These are phyloP conservation scores for Cacatua alba DNA, from an alignment of 2,113 vertebrate genomes.

Conservation along the genomic window DNA sequence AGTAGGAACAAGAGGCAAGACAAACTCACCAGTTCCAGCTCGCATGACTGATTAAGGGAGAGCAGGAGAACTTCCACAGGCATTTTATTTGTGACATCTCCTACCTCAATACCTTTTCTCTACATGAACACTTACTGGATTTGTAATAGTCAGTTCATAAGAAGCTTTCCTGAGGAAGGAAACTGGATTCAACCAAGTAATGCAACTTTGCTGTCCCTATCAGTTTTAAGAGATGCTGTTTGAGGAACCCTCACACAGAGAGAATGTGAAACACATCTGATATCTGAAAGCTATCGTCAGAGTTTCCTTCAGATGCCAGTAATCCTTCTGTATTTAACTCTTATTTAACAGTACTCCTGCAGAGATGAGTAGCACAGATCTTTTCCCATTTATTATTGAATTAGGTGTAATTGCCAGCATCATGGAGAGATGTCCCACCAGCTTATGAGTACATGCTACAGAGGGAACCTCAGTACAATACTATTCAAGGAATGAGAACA, in stretches of 20 bases:
- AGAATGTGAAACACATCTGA: neutral
- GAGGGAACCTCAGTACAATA: constrained; percentile 29
- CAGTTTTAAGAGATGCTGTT: neutral
- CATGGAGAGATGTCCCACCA: constrained; percentile 41
- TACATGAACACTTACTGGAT: neutral
- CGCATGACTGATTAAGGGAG: neutral
- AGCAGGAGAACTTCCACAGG: neutral
- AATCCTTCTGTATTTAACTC: constrained; percentile 30
- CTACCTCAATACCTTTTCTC: neutral
- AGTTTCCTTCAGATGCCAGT: neutral
- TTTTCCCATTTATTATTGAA: constrained; percentile 31
- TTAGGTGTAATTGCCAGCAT: neutral
- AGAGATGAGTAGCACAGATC: neutral
- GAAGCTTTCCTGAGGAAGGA: neutral
- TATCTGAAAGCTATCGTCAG: neutral
- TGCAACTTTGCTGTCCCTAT: neutral
- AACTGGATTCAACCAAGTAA: neutral
- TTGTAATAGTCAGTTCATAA: neutral
- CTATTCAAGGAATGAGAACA: constrained; percentile 49
- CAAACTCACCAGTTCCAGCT: neutral
- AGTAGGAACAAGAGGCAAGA: neutral
- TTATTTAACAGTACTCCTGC: constrained; percentile 5
- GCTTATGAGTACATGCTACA: neutral
- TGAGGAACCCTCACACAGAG: neutral
- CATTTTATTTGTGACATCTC: neutral